Evolutionary conservation across 2,888 invertebrate species (phyloP).

Genomic region (Drosophila cognata): DNA sequence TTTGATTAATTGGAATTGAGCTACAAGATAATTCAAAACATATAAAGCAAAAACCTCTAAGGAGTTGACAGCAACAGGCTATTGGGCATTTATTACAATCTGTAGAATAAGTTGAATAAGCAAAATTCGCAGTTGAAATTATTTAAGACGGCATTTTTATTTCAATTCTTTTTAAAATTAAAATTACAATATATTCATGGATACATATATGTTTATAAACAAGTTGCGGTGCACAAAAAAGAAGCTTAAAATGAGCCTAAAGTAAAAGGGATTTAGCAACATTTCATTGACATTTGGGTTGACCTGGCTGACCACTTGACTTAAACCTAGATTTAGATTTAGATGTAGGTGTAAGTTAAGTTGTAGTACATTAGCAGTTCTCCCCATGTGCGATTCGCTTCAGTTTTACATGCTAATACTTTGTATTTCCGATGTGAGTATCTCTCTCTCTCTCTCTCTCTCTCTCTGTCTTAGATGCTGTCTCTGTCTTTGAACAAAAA

Average conservation of each 20-base stretch:
- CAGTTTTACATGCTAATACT: conserved; percentile 77
- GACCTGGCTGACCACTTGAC: conserved; percentile 23
- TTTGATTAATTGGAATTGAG: background rate
- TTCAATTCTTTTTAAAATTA: conserved; percentile 57
- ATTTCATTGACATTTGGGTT: conserved; percentile 19
- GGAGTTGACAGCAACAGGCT: background rate
- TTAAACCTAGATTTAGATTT: conserved; percentile 41
- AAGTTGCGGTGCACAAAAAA: conserved; percentile 67
- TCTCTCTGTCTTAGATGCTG: background rate
- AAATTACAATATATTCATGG: conserved; percentile 52
- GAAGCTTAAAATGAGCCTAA: conserved; percentile 54
- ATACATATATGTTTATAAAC: conserved; percentile 50
- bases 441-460: conserved; percentile 11
- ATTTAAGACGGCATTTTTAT: conserved; percentile 78
- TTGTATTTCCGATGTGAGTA: conserved; percentile 76
- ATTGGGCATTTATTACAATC: background rate
- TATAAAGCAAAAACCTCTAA: background rate
- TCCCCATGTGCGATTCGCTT: conserved; percentile 22
- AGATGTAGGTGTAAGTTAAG: conserved; percentile 13
- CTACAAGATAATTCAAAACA: background rate
- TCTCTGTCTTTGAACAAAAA: conserved; percentile 18
- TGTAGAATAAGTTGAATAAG: background rate
- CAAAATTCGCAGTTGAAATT: conserved; percentile 9
- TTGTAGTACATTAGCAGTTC: conserved; percentile 26
- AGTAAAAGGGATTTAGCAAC: conserved; percentile 24